Percentiles rank a stretch among this genome's conserved stretches.
Conservation (phyloP, 2,888 invertebrate species). For the Venusia cambrica region DNA sequence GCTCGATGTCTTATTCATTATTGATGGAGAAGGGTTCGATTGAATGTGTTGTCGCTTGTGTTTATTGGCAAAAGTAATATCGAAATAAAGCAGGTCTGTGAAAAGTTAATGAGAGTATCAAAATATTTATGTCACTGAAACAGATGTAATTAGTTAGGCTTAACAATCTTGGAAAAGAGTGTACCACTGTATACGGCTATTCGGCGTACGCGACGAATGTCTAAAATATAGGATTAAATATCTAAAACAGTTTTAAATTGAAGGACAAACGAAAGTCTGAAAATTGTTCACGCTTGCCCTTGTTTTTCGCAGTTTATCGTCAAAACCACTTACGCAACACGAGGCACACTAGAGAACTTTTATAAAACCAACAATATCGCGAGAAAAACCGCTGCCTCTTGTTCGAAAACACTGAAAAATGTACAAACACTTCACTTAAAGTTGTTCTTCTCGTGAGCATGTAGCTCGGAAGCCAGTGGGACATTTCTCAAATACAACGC, state of each 20-base stretch:
- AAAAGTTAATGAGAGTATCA: no score
- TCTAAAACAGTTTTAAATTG: background rate
- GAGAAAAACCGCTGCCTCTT: slow-evolving; percentile 16
- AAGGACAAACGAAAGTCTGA: slow-evolving; percentile 9
- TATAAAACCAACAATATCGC: slow-evolving; percentile 19
- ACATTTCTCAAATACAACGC: no score
- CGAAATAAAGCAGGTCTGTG: no score
- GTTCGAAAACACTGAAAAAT: slow-evolving; percentile 40
- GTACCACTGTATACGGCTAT: no score
- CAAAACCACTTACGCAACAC: slow-evolving; percentile 26
- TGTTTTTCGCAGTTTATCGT: slow-evolving; percentile 23
- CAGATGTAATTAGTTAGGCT: no score
- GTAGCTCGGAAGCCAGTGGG: slow-evolving; percentile 4
- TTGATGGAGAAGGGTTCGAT: slow-evolving; percentile 2
- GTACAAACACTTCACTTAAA: slow-evolving; percentile 52
- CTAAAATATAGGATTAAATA: no score
- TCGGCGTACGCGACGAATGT: no score
- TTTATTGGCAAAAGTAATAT: no score
- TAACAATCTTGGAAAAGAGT: no score
- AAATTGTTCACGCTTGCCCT: slow-evolving; percentile 11
- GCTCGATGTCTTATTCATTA: slow-evolving; percentile 10
- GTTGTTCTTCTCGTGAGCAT: slow-evolving; percentile 40
- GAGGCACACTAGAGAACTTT: slow-evolving; percentile 20
- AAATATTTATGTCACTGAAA: no score
- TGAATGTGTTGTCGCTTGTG: background rate